phyloP scores from a whole-genome alignment of 2,888 invertebrate species.

The Caenorhabditis sinica region DNA sequence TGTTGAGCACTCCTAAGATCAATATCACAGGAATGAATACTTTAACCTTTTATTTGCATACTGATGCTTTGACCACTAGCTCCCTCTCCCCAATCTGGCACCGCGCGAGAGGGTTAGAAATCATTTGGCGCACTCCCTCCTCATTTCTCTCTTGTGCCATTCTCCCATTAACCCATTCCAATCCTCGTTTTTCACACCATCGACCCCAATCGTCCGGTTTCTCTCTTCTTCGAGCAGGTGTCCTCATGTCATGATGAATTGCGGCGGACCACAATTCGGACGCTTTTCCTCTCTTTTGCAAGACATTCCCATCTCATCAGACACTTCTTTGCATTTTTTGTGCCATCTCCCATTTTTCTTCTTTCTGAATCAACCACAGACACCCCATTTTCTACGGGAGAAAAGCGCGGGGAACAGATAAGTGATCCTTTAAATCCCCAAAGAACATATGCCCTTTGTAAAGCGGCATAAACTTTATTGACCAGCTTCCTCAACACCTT shows the following conservation, averaged over 20 bases:
- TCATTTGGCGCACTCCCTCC: constrained; percentile 57
- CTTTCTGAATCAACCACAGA: constrained; percentile 14
- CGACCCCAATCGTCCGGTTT: constrained; percentile 11
- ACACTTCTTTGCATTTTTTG: constrained; percentile 46
- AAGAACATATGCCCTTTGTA: constrained; percentile 39
- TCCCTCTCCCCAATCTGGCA: constrained; percentile 33
- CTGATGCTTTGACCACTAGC: constrained; percentile 30
- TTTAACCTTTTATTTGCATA: constrained; percentile 40
- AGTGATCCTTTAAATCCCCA: constrained; percentile 26
- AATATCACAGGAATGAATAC: background rate
- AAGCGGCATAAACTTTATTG: constrained; percentile 62
- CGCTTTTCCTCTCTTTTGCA: background rate
- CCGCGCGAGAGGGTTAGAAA: constrained; percentile 6
- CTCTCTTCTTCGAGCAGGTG: constrained; percentile 48
- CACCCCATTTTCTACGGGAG: background rate
- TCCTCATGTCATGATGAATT: constrained; percentile 40
- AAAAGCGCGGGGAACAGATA: constrained; percentile 9
- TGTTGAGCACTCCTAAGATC: background rate
- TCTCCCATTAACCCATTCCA: constrained; percentile 27
- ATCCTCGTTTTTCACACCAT: constrained; percentile 59
- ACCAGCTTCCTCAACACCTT: constrained; percentile 47
- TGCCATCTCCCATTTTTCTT: background rate
- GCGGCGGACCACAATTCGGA: constrained; percentile 46
- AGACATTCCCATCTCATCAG: constrained; percentile 52
- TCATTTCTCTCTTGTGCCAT: background rate